phyloP scores from a whole-genome alignment of 23 tunicate species.

The Botrylloides violaceus region DNA sequence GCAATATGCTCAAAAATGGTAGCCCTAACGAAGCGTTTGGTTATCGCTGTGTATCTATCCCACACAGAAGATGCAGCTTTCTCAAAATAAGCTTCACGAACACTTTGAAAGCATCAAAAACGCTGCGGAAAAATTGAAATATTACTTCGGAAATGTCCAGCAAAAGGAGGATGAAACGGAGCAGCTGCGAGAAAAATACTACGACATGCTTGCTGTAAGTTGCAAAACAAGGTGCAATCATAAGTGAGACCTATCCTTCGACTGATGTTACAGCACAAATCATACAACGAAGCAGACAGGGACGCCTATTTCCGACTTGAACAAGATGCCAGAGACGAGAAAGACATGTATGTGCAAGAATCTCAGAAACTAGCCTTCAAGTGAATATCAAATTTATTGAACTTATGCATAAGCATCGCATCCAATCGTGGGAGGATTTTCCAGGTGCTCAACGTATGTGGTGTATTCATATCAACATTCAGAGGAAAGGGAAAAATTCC shows the following conservation, averaged over 20 bases:
- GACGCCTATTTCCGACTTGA: constrained; percentile 60
- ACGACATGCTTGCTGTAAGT: constrained; percentile 61
- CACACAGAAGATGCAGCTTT: constrained; percentile 33
- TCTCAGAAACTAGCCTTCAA: constrained; percentile 54
- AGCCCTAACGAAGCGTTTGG: too few species aligned
- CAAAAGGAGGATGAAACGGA: constrained; percentile 52
- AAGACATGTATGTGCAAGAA: constrained; percentile 48
- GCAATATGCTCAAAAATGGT: too few species aligned
- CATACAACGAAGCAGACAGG: constrained; percentile 44
- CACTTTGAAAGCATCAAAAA: constrained; percentile 32
- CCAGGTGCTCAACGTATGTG: constrained; percentile 51
- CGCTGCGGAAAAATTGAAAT: constrained; percentile 37
- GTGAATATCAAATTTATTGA: constrained; percentile 1
- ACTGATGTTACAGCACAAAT: constrained; percentile 4
- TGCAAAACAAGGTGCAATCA: not conserved
- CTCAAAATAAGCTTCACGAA: constrained; percentile 30
- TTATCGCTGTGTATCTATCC: too few species aligned
- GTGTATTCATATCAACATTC: constrained; percentile 34
- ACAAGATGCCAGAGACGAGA: constrained; percentile 29
- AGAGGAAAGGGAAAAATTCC: constrained; percentile 47
- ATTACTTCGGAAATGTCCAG: constrained; percentile 34
- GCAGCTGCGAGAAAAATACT: constrained; percentile 46
- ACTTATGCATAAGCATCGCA: not conserved
- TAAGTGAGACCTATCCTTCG: not conserved
- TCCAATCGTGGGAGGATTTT: too few species aligned